Conservation (phyloP, 2,797 vertebrate species). For the Enteromius treurensis region DNA sequence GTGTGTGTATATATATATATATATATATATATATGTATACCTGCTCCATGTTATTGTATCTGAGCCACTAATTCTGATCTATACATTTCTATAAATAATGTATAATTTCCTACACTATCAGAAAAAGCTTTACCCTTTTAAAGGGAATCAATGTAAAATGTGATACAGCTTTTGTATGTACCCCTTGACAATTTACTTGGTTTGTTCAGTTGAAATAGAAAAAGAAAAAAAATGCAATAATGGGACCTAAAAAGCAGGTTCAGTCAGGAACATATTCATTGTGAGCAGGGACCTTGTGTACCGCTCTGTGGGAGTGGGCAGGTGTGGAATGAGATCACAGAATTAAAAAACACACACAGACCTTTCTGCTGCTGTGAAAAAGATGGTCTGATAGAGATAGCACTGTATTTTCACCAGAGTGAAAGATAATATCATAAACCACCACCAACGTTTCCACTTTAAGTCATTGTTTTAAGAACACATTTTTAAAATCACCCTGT, state of each 20-base stretch:
- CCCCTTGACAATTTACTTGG: not conserved
- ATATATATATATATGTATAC: not conserved
- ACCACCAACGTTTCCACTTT: not conserved
- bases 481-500: not conserved
- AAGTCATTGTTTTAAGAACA: not conserved
- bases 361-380: not conserved
- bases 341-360: not conserved
- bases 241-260: conserved; percentile 4
- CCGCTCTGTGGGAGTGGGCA: conserved; percentile 15
- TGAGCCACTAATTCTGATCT: not conserved
- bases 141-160: not conserved
- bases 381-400: not conserved
- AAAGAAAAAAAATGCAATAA: no score
- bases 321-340: conserved; percentile 21
- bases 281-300: not conserved
- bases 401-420: not conserved
- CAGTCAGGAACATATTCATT: not conserved
- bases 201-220: not conserved
- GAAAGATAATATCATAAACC: not conserved
- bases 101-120: not conserved
- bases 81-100: not conserved
- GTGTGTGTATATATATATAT: no score
- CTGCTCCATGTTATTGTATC: not conserved
- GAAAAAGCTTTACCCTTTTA: not conserved
- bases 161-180: not conserved